Evolutionary conservation across 2,113 vertebrate genomes (phyloP), one percentile per base, ranked within the genome.

Genomic region (Corydoras maculifer): DNA sequence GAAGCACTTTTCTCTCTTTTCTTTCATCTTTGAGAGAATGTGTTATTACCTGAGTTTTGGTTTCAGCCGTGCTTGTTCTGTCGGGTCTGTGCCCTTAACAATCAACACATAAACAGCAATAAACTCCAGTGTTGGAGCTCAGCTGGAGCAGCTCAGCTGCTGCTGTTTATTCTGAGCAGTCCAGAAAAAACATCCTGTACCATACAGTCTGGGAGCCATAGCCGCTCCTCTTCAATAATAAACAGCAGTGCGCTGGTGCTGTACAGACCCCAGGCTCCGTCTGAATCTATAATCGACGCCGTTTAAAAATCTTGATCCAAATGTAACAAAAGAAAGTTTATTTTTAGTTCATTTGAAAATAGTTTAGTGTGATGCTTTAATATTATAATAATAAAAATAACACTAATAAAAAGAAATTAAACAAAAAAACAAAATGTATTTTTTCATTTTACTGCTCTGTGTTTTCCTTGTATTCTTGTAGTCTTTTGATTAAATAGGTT

Each of bases 111-210:
- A 73, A 79, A 65, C 82, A 77, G 79, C 77, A 80, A 78, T 82
- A 86, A 86, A 87, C 83, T 82, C 35, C 83, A 87, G 81, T 79
- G 83, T 86, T 87, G 83, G 84, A 49, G 62, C 79, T 79, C 84
- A 86, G 87, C 86, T 89, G 87, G 85, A 87, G 84, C 85, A 86
- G 88, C 86, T 85, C 88, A 91, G 88, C 90, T 90, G 90, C 88
- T 88, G 86, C 86, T 90, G 90, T 90, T 91, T 91, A 91, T 88
- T 84, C 87, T 87, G 82, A 80, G 69, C 81, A 75, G 85, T 87
- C 87, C 87, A 87, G 86, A 86, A 90, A 43, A 91, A 90, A 90
- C 88, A 89, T 91, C 88, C 88, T 90, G 88, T 89, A 82, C 87
- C 79, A 79, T 83, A 85, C 84, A 84, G 81, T 77, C 85, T 83